phyloP scores from a whole-genome alignment of 2,888 invertebrate species.

The Sesia bembeciformis region DNA sequence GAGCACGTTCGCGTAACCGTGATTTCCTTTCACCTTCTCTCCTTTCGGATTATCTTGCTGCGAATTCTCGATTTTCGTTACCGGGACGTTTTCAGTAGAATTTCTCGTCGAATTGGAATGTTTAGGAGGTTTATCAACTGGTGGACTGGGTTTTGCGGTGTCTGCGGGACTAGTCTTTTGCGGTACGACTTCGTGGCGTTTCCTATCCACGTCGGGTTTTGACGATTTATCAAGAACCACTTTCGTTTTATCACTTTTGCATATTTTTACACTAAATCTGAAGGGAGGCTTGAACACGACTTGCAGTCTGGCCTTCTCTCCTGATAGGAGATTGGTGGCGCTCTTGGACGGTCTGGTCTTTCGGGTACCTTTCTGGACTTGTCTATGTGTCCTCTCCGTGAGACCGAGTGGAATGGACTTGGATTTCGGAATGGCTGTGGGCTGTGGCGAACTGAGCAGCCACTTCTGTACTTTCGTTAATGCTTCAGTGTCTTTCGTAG shows the following conservation, averaged over 20 bases:
- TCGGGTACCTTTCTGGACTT: constrained; percentile 66
- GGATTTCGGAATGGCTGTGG: constrained; percentile 81
- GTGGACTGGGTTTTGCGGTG: constrained; percentile 34
- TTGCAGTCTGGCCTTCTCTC: constrained; percentile 83
- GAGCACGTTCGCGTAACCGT: constrained; percentile 57
- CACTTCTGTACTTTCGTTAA: constrained; percentile 89
- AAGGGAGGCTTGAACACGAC: constrained; percentile 92
- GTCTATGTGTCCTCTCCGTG: constrained; percentile 65
- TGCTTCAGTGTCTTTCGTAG: constrained; percentile 72
- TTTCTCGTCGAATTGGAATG: constrained; percentile 40
- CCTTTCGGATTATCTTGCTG: constrained; percentile 25
- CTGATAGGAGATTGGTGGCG: constrained; percentile 79
- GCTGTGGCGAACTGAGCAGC: constrained; percentile 83
- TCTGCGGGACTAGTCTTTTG: constrained; percentile 33
- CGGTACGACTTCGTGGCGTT: constrained; percentile 38
- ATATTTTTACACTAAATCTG: constrained; percentile 87
- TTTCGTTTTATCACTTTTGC: constrained; percentile 80
- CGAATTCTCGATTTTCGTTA: constrained; percentile 31
- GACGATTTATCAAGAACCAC: constrained; percentile 75
- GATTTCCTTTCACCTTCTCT: constrained; percentile 27
- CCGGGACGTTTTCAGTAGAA: constrained; percentile 19
- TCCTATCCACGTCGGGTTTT: constrained; percentile 61
- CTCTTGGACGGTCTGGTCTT: constrained; percentile 78
- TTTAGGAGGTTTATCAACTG: constrained; percentile 35
- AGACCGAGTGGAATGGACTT: constrained; percentile 88